These are phyloP conservation scores for Upupa epops DNA, from an alignment of 2,113 vertebrate genomes.

Conservation along the genomic window DNA sequence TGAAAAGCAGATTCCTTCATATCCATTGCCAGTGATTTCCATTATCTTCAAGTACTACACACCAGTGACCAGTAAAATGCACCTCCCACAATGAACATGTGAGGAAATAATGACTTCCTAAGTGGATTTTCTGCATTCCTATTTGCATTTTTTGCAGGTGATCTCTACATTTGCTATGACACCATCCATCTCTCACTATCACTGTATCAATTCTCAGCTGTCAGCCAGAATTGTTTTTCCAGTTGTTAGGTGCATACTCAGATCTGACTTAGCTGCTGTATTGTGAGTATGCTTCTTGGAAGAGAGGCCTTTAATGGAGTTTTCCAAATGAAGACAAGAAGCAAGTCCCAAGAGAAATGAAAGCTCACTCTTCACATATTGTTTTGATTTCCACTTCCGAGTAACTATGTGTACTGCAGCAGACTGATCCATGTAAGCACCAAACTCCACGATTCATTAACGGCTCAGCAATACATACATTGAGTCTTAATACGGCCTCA, in stretches of 20 bases:
- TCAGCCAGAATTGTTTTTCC: neutral
- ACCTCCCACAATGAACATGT: neutral
- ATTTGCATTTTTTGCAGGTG: neutral
- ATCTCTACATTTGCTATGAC: neutral
- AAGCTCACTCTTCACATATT: constrained; percentile 22
- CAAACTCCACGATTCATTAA: constrained; percentile 5
- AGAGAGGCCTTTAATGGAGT: neutral
- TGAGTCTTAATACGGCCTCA: no score
- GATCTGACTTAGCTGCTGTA: neutral
- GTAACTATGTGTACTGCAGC: constrained; percentile 58
- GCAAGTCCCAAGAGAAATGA: constrained; percentile 53
- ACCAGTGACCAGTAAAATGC: neutral
- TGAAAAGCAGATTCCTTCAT: neutral
- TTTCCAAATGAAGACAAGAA: constrained; percentile 25
- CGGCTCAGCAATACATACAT: neutral
- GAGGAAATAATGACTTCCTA: neutral
- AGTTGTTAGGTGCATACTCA: neutral
- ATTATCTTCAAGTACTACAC: neutral
- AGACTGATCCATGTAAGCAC: neutral
- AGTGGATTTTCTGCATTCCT: no score
- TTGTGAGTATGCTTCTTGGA: neutral
- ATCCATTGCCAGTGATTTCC: neutral
- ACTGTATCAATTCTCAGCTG: neutral
- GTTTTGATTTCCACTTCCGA: constrained; percentile 55
- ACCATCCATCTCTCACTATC: neutral